Evolutionary conservation across 2,797 vertebrate species (phyloP).

Genomic region (Orientallactaga sibirica): DNA sequence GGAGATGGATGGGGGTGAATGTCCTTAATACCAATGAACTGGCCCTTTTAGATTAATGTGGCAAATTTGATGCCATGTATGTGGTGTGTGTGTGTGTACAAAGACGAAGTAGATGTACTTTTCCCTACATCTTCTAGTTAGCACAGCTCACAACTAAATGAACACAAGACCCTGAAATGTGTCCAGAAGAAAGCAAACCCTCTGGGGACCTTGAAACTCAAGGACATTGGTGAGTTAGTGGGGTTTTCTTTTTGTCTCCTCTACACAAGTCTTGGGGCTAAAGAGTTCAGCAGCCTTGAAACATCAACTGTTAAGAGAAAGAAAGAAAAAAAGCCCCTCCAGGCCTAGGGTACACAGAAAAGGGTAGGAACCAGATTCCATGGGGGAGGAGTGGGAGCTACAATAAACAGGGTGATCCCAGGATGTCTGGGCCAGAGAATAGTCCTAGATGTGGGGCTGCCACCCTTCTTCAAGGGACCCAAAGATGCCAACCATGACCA

Average conservation of each 20-base stretch:
- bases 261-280: background rate
- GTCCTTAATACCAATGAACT: background rate
- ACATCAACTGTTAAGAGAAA: background rate
- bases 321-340: too few species aligned
- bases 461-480: background rate
- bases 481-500: background rate
- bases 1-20: background rate
- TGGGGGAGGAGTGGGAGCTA: background rate
- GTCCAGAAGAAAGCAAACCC: background rate
- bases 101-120: background rate
- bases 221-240: background rate
- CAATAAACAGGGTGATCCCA: accelerated
- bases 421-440: background rate
- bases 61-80: too few species aligned
- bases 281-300: background rate
- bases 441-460: background rate
- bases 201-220: background rate
- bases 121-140: background rate
- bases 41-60: too few species aligned
- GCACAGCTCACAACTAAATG: background rate
- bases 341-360: background rate
- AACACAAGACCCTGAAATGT: background rate
- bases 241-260: background rate
- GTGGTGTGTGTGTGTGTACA: background rate
- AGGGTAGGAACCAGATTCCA: background rate